Evolutionary conservation across 2,797 vertebrate genomes (phyloP).

Genomic region (Onychomys torridus): DNA sequence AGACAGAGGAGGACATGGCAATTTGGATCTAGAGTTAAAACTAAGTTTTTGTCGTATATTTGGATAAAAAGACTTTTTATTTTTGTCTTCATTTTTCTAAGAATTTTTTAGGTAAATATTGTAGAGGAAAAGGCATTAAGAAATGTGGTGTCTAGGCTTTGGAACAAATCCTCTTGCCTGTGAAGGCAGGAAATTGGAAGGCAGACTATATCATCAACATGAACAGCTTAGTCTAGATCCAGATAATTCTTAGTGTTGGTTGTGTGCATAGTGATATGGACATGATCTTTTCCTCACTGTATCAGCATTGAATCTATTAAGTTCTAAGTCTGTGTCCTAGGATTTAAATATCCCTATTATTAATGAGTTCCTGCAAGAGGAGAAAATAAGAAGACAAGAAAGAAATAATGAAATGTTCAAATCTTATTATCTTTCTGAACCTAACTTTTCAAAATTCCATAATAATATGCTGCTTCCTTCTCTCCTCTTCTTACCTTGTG

Average conservation of each 20-base stretch:
- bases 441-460: not conserved
- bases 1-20: not conserved
- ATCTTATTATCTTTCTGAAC: not conserved
- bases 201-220: not conserved
- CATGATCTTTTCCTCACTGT: not conserved
- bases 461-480: not conserved
- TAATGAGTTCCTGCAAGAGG: not conserved
- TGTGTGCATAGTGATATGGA: not conserved
- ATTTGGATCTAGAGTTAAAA: constrained; percentile 16
- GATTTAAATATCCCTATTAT: not conserved
- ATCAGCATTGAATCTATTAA: not conserved
- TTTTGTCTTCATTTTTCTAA: not conserved
- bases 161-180: not conserved
- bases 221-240: not conserved
- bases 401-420: not conserved
- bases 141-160: not conserved
- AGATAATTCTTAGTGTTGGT: not conserved
- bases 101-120: not conserved
- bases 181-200: not conserved
- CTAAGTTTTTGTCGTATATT: not conserved
- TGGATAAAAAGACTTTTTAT: not conserved
- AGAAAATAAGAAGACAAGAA: constrained; percentile 23
- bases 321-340: not conserved
- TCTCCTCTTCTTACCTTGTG: not conserved
- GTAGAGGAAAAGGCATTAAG: not conserved